Evolutionary conservation across 2,797 vertebrate genomes (phyloP).

Genomic region (Eospalax fontanierii): DNA sequence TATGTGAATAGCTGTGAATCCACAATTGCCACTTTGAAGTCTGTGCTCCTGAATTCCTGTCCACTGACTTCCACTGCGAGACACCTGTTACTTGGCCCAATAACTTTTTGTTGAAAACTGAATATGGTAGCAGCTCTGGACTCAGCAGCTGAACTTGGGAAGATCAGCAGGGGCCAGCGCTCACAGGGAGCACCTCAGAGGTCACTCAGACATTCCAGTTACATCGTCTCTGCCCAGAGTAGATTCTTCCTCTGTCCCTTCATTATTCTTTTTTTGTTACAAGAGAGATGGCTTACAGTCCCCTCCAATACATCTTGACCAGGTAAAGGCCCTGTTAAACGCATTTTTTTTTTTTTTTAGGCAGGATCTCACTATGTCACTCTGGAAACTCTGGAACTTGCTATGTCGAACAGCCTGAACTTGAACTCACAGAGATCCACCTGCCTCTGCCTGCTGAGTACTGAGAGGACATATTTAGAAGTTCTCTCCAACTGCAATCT

Average conservation of each 20-base stretch:
- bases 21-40: not conserved
- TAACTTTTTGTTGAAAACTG: not conserved
- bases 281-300: not conserved
- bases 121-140: not conserved
- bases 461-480: not conserved
- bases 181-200: fast-evolving
- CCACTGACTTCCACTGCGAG: not conserved
- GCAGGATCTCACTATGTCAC: too few species aligned
- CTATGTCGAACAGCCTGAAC: too few species aligned
- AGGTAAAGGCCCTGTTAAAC: not conserved
- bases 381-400: too few species aligned
- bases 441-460: too few species aligned
- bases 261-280: fast-evolving
- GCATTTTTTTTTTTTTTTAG: too few species aligned
- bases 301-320: not conserved
- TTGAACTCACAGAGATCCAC: too few species aligned
- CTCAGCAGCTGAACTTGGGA: not conserved
- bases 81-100: not conserved
- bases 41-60: not conserved
- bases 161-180: too few species aligned
- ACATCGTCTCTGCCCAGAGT: not conserved
- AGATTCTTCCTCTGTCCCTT: fast-evolving
- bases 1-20: not conserved
- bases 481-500: not conserved
- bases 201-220: fast-evolving